Percentiles rank a stretch among this genome's conserved stretches.
These are phyloP conservation scores for Chloropsis cyanopogon DNA, from an alignment of 2,113 vertebrate genomes.

Conservation along the genomic window DNA sequence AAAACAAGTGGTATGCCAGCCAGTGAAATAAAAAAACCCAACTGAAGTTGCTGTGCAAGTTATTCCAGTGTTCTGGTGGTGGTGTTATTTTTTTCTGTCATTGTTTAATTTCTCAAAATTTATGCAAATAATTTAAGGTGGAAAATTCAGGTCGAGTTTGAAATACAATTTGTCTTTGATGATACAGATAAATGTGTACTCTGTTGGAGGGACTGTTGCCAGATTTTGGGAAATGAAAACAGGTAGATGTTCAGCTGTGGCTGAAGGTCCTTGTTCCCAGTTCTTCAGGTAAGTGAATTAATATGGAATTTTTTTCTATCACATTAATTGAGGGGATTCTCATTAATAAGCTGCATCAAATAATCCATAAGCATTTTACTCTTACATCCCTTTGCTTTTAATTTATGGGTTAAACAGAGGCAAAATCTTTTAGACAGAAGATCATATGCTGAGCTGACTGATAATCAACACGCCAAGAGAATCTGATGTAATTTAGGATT, in stretches of 20 bases:
- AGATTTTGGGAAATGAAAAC: neutral
- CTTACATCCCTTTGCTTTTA: neutral
- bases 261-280: neutral
- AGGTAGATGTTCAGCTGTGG: neutral
- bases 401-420: neutral
- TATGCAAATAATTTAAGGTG: neutral
- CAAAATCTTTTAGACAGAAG: neutral
- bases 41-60: neutral
- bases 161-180: neutral
- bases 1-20: neutral
- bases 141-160: neutral
- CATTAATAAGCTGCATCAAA: neutral
- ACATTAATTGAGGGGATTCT: neutral
- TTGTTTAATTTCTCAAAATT: neutral
- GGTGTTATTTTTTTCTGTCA: neutral
- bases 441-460: neutral
- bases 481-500: neutral
- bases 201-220: neutral
- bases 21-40: rapidly evolving
- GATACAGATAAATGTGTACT: neutral
- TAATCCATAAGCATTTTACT: neutral
- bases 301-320: neutral
- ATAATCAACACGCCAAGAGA: neutral
- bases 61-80: neutral
- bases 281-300: neutral